These are phyloP conservation scores for Passer montanus DNA, from an alignment of 2,113 vertebrate species.

Conservation along the genomic window DNA sequence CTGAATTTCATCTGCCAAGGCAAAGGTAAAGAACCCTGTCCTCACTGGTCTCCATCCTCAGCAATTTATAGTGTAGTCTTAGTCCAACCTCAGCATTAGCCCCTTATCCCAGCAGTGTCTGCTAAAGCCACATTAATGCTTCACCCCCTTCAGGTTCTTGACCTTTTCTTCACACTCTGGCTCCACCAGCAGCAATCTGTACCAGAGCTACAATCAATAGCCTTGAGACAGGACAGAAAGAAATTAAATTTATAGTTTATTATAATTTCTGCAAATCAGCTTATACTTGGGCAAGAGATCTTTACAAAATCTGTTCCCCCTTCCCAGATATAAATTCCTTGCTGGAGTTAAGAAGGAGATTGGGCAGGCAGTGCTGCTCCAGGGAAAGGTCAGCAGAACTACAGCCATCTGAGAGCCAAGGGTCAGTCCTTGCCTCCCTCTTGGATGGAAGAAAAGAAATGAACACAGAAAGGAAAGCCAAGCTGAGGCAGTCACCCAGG, in stretches of 20 bases:
- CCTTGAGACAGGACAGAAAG: background rate
- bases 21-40: background rate
- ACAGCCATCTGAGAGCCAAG: accelerated
- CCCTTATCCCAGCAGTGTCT: background rate
- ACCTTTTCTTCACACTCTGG: background rate
- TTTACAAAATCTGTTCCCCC: background rate
- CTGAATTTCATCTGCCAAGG: background rate
- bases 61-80: background rate
- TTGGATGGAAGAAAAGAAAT: background rate
- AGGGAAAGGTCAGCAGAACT: background rate
- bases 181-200: background rate
- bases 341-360: background rate
- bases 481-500: background rate
- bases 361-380: background rate
- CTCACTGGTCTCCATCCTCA: background rate
- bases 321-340: background rate
- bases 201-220: background rate
- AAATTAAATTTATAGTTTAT: background rate
- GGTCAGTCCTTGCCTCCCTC: background rate
- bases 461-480: background rate
- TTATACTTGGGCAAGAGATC: background rate
- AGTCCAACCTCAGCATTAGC: background rate
- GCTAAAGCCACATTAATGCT: background rate
- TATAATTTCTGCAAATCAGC: background rate
- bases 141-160: background rate